Conservation (phyloP, 37 sponge, comb jelly and placozoan genomes). For the Hormiphora californensis region DNA sequence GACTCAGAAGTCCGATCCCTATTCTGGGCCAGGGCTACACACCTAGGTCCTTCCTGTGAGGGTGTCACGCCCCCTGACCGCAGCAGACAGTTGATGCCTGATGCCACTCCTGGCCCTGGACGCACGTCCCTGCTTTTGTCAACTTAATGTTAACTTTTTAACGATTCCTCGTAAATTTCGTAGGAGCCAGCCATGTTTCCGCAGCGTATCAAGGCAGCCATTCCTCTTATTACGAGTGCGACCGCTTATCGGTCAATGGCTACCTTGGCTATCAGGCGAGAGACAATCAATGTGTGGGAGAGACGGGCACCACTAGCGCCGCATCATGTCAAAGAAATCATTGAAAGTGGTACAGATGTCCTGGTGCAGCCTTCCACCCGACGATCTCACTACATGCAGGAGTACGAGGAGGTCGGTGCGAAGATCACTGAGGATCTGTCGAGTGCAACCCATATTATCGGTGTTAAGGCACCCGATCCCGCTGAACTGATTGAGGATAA, state of each 20-base stretch:
- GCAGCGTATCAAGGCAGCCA: too few relatives aligned
- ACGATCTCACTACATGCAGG: conserved; percentile 75
- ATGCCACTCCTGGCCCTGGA: too few relatives aligned
- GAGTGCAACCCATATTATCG: conserved; percentile 74
- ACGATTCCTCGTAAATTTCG: too few relatives aligned
- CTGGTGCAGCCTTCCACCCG: conserved; percentile 91
- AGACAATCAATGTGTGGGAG: conserved; percentile 92
- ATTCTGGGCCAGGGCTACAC: too few relatives aligned
- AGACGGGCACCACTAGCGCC: conserved; percentile 91
- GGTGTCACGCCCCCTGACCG: too few relatives aligned
- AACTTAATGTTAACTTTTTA: too few relatives aligned
- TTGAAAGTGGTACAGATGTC: conserved; percentile 66
- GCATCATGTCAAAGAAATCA: conserved; percentile 74
- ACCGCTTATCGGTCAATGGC: not conserved
- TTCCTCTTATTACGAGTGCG: too few relatives aligned
- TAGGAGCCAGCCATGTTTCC: too few relatives aligned
- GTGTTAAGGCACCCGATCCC: conserved; percentile 53
- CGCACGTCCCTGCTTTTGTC: too few relatives aligned
- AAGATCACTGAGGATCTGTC: conserved; percentile 77
- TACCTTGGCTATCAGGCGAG: conserved; percentile 76
- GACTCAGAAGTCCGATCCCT: too few relatives aligned
- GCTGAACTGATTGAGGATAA: conserved; percentile 21
- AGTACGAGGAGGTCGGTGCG: conserved; percentile 86
- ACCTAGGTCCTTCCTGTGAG: too few relatives aligned
- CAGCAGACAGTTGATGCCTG: too few relatives aligned